A percentile compares a stretch with the other conserved stretches of the same genome.
phyloP scores from a whole-genome alignment of 2,888 invertebrate species.

The Lycophotia porphyrea region DNA sequence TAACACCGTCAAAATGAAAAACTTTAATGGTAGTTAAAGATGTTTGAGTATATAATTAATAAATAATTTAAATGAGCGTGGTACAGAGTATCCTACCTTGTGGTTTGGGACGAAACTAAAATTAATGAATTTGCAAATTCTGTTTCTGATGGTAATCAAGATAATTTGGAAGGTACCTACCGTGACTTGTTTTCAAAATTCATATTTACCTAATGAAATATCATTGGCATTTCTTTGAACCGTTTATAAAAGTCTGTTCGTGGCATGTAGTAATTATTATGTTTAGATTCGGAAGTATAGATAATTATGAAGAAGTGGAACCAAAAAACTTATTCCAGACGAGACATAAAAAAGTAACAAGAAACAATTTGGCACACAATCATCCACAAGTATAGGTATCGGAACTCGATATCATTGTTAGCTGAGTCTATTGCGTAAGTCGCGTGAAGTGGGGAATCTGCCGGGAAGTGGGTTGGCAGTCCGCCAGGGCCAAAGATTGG shows the following conservation, averaged over 20 bases:
- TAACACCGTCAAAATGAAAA: not conserved
- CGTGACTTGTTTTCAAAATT: too few relatives aligned
- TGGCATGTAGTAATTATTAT: not conserved
- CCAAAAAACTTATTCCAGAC: not conserved
- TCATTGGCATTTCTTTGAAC: not conserved
- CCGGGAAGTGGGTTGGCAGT: constrained; percentile 25
- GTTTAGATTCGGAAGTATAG: not conserved
- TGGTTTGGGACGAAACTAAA: not conserved
- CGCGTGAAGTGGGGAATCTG: constrained; percentile 19
- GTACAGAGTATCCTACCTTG: constrained; percentile 1
- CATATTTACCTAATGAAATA: not conserved
- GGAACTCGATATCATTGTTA: constrained; percentile 35
- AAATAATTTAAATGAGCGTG: too few relatives aligned
- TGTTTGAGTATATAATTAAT: too few relatives aligned
- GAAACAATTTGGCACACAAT: constrained; percentile 17
- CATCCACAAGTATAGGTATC: constrained; percentile 25
- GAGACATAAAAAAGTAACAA: not conserved
- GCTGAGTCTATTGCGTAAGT: constrained; percentile 42
- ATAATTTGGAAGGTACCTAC: not conserved
- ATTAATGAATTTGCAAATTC: not conserved
- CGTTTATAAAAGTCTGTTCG: not conserved
- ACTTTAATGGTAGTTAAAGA: constrained; percentile 23
- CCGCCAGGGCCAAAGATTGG: constrained; percentile 32
- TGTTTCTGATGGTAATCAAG: not conserved
- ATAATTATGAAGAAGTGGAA: too few relatives aligned